Percentiles rank a stretch among this genome's conserved stretches.
These are phyloP conservation scores for Hucho hucho DNA, from an alignment of 2,113 vertebrate genomes.

Conservation along the genomic window DNA sequence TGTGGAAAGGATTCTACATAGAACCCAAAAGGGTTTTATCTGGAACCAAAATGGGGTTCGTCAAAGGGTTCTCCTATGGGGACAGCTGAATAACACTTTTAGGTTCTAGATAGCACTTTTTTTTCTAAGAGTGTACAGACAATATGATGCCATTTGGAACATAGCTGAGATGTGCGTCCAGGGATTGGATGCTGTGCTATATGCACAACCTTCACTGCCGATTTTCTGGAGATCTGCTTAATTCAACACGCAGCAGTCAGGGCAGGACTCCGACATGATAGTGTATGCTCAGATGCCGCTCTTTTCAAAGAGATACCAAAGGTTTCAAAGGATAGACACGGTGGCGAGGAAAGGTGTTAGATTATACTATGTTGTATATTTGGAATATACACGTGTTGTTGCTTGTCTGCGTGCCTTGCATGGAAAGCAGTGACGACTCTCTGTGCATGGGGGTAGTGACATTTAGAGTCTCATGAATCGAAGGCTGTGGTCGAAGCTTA, in stretches of 20 bases:
- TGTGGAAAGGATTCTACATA: too few relatives aligned
- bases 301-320: too few relatives aligned
- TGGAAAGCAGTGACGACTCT: neutral
- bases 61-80: too few relatives aligned
- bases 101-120: too few relatives aligned
- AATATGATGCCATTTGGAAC: slow-evolving; percentile 9
- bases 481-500: neutral
- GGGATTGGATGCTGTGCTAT: neutral
- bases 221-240: neutral
- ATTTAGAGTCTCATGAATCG: neutral
- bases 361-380: neutral
- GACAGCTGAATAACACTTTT: too few relatives aligned
- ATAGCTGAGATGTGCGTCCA: neutral
- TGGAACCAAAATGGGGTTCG: too few relatives aligned
- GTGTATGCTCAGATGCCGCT: neutral
- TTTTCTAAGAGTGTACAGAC: neutral
- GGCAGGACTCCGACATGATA: neutral
- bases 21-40: too few relatives aligned
- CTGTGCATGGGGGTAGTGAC: neutral
- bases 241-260: neutral
- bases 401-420: neutral
- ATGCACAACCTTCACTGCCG: neutral
- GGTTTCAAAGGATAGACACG: too few relatives aligned
- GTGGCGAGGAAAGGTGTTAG: neutral
- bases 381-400: neutral